Evolutionary conservation across 2,797 vertebrate species (phyloP).

Genomic region (Sebastolobus alascanus): DNA sequence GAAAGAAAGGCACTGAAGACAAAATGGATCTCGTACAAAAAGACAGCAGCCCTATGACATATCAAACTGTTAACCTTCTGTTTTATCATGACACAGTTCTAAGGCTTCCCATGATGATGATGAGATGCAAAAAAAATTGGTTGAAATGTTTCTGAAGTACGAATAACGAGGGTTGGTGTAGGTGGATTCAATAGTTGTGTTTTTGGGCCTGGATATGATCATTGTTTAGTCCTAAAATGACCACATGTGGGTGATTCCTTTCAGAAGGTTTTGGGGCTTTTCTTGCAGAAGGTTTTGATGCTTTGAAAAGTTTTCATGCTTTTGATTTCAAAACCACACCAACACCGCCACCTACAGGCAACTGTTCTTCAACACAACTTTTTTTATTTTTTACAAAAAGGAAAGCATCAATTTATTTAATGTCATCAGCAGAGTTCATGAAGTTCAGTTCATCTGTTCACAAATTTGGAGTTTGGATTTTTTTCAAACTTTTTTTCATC

Average conservation of each 20-base stretch:
- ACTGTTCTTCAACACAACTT: neutral
- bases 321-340: neutral
- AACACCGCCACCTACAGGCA: constrained; percentile 46
- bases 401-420: too few relatives aligned
- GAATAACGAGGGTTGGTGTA: neutral
- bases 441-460: too few relatives aligned
- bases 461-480: too few relatives aligned
- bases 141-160: neutral
- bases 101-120: neutral
- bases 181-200: neutral
- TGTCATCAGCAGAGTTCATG: too few relatives aligned
- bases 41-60: neutral
- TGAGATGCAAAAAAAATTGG: too few relatives aligned
- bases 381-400: neutral
- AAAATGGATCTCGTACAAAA: neutral
- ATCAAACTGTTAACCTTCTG: neutral
- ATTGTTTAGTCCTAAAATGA: neutral
- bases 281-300: neutral
- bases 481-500: too few relatives aligned
- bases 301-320: neutral
- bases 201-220: neutral
- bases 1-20: neutral
- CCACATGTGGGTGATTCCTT: neutral
- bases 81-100: neutral
- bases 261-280: neutral